Conservation (phyloP, 2,797 vertebrate species). For the Gymnoscopelus microlampas region DNA sequence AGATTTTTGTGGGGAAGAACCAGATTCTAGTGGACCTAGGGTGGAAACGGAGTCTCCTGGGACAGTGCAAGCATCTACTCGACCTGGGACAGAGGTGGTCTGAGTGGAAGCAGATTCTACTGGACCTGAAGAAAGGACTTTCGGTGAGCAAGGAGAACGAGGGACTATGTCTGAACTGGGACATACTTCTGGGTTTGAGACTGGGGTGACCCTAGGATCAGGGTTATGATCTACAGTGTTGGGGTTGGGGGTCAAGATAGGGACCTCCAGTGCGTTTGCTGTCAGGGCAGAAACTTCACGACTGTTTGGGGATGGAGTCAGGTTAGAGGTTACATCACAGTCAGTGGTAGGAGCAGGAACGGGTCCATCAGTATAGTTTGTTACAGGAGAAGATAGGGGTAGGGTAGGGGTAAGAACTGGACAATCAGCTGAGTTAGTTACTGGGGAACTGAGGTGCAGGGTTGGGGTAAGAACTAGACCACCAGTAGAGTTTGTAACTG, state of each 20-base stretch:
- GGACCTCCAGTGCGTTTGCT: neutral
- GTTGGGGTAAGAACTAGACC: neutral
- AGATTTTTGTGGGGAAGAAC: too few species aligned
- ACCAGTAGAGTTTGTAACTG: conserved; percentile 13
- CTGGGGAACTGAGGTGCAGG: neutral
- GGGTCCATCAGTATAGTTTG: conserved; percentile 10
- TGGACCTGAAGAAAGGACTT: neutral
- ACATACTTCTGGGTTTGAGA: conserved; percentile 30
- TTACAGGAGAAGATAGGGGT: conserved; percentile 1
- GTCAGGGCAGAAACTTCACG: too few species aligned
- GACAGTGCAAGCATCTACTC: neutral
- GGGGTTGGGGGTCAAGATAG: neutral
- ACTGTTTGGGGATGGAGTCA: too few species aligned
- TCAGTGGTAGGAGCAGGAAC: neutral
- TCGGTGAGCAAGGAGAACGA: neutral
- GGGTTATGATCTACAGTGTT: conserved; percentile 1
- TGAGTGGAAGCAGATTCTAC: conserved; percentile 3
- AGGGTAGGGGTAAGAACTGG: neutral
- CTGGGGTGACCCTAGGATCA: conserved; percentile 10
- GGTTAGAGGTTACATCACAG: neutral
- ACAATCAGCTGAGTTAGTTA: neutral
- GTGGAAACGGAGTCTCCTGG: too few species aligned
- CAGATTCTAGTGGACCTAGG: too few species aligned
- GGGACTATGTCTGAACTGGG: conserved; percentile 5
- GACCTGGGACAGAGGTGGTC: conserved; percentile 16